A percentile compares a stretch with the other conserved stretches of the same genome.
Conservation (phyloP, 2,113 vertebrate species). For the Bufo gargarizans region DNA sequence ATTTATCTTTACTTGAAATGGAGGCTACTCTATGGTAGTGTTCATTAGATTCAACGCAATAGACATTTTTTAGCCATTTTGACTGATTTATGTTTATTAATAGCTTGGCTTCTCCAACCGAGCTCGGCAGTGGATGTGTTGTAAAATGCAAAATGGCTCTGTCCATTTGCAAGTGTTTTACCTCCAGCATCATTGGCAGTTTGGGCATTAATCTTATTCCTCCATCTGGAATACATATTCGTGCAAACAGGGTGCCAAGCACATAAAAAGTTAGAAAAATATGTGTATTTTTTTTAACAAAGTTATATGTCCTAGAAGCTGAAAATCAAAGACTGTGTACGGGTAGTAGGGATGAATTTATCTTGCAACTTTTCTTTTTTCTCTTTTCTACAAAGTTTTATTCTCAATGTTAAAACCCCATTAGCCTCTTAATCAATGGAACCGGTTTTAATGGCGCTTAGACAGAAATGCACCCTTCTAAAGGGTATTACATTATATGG, state of each 20-base stretch:
- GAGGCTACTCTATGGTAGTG: background rate
- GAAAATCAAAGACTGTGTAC: background rate
- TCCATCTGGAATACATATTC: constrained; percentile 46
- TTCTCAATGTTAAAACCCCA: too few relatives aligned
- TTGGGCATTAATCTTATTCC: constrained; percentile 41
- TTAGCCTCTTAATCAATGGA: too few relatives aligned
- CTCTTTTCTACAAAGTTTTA: too few relatives aligned
- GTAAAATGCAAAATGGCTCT: constrained; percentile 32
- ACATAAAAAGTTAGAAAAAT: constrained; percentile 29
- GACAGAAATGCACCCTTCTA: too few relatives aligned
- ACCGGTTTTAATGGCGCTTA: too few relatives aligned
- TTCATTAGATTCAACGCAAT: constrained; percentile 13
- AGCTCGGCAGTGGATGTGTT: constrained; percentile 16
- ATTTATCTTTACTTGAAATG: constrained; percentile 36
- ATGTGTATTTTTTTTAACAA: background rate
- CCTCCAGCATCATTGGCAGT: constrained; percentile 39
- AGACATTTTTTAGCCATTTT: constrained; percentile 25
- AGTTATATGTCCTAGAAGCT: background rate
- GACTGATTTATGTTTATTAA: constrained; percentile 42
- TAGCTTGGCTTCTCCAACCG: constrained; percentile 30
- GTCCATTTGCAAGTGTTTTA: constrained; percentile 32
- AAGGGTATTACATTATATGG: too few relatives aligned
- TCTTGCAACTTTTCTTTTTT: background rate
- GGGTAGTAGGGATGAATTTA: background rate
- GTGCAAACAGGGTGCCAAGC: constrained; percentile 35